Conservation (phyloP, 2,888 invertebrate genomes). For the Cephus pulcher region DNA sequence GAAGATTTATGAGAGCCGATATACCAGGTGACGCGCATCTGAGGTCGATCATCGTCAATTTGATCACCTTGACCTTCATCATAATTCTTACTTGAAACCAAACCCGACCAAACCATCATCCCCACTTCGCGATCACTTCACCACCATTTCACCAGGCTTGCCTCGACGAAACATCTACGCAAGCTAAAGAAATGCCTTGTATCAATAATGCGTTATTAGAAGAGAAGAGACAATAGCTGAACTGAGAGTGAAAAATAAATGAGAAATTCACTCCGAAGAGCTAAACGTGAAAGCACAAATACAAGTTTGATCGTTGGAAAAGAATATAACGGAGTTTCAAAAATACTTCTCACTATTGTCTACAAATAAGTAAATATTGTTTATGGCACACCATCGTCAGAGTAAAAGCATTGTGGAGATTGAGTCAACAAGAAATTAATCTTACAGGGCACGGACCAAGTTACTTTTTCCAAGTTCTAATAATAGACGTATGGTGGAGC, state of each 20-base stretch:
- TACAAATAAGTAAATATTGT: background rate
- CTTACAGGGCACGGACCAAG: background rate
- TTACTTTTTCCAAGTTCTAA: background rate
- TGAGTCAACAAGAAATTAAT: background rate
- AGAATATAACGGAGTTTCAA: background rate
- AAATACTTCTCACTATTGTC: background rate
- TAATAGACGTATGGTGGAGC: background rate
- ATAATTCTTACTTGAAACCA: slow-evolving; percentile 38
- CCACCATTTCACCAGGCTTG: slow-evolving; percentile 57
- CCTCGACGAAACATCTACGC: slow-evolving; percentile 59
- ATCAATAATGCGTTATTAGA: slow-evolving; percentile 30
- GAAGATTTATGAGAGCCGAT: background rate
- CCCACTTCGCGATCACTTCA: slow-evolving; percentile 31
- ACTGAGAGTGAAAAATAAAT: background rate
- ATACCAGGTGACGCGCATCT: slow-evolving; percentile 8
- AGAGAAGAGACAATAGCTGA: background rate
- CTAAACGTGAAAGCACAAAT: background rate
- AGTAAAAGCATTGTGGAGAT: background rate
- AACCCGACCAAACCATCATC: slow-evolving; percentile 30
- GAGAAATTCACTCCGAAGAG: background rate
- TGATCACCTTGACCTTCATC: slow-evolving; percentile 37
- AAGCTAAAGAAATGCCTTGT: slow-evolving; percentile 56
- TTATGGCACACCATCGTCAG: background rate
- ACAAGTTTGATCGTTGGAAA: background rate
- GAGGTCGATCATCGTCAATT: slow-evolving; percentile 39